Conservation (phyloP, 1,140 invertebrate species). For the Drosophila cardini region DNA sequence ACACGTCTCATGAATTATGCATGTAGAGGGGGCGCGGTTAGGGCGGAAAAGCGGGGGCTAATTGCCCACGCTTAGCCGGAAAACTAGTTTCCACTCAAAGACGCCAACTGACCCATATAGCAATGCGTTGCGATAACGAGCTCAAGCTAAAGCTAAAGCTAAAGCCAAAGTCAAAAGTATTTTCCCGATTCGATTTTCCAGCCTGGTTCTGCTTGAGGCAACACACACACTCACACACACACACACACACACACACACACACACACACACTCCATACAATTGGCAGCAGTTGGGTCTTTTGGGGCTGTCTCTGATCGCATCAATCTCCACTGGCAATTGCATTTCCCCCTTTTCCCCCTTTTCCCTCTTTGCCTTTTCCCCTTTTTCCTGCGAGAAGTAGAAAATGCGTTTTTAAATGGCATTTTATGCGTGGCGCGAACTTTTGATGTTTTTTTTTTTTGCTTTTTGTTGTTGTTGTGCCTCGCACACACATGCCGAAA, state of each 20-base stretch:
- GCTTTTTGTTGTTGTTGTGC: constrained; percentile 36
- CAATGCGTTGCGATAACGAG: constrained; percentile 27
- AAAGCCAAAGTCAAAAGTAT: constrained; percentile 22
- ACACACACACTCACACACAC: no score
- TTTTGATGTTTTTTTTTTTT: constrained; percentile 72
- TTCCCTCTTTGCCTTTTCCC: constrained; percentile 23
- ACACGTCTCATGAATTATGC: constrained; percentile 8
- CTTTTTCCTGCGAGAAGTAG: constrained; percentile 48
- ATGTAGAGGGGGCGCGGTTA: not conserved
- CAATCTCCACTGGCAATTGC: constrained; percentile 63
- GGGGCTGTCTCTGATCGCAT: constrained; percentile 78
- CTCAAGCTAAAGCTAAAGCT: constrained; percentile 26
- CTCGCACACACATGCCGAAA: constrained; percentile 59
- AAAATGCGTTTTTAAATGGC: constrained; percentile 84
- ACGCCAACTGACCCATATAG: constrained; percentile 76
- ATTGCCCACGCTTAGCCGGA: constrained; percentile 52
- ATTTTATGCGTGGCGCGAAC: constrained; percentile 81
- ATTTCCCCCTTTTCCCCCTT: constrained; percentile 26
- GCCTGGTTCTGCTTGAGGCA: not conserved
- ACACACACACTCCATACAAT: no score
- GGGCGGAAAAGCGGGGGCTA: constrained; percentile 3
- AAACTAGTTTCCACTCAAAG: constrained; percentile 62
- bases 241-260: no score
- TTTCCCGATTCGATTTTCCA: constrained; percentile 7
- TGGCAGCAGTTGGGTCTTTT: constrained; percentile 32